phyloP scores from a whole-genome alignment of 2,113 vertebrate genomes.

The Sigmodon hispidus region DNA sequence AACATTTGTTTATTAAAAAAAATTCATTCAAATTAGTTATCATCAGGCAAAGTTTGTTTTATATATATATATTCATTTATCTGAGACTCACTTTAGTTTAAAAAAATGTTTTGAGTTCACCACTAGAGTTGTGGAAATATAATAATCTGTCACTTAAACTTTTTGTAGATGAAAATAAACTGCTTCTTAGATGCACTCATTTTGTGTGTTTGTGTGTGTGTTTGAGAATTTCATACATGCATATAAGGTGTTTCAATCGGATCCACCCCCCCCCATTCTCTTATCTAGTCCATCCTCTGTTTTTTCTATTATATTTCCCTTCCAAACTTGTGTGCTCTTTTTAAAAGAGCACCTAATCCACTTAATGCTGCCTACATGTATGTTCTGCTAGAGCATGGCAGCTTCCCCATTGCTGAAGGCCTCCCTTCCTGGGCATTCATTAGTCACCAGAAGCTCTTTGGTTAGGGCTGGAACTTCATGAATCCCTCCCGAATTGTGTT shows the following conservation, averaged over 20 bases:
- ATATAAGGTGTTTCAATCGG: background rate
- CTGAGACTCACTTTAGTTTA: background rate
- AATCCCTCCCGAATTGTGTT: background rate
- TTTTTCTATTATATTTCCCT: background rate
- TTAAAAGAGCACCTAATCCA: background rate
- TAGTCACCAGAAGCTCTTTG: no score
- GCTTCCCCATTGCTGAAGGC: background rate
- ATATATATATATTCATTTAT: background rate
- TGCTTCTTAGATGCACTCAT: background rate
- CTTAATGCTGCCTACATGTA: no score
- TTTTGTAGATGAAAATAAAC: slow-evolving; percentile 40
- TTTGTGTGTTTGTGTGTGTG: background rate
- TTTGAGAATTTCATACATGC: background rate
- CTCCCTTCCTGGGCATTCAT: background rate
- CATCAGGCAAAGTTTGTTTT: slow-evolving; percentile 9
- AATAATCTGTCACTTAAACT: background rate
- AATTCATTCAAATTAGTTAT: background rate
- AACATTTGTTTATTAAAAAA: background rate
- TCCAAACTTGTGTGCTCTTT: background rate
- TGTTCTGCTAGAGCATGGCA: background rate
- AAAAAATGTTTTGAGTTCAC: slow-evolving; percentile 22
- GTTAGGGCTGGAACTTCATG: background rate
- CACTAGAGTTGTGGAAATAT: background rate
- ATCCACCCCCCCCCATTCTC: background rate
- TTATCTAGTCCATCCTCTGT: background rate